Percentiles rank a stretch among this genome's conserved stretches.
phyloP scores from a whole-genome alignment of 2,888 invertebrate genomes.

The Epinotia nisella region DNA sequence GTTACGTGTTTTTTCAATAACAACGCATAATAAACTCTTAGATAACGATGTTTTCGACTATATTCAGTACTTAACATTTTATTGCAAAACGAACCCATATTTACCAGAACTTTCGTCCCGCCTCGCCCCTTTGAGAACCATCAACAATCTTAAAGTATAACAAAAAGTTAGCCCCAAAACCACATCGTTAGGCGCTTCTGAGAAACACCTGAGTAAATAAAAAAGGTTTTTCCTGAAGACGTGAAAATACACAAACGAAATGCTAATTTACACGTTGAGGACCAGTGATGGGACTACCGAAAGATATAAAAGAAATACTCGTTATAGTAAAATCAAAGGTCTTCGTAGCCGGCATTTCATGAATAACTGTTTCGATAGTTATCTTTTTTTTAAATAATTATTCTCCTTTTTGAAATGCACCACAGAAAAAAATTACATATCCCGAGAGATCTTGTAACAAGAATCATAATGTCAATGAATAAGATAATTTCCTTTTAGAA shows the following conservation, averaged over 20 bases:
- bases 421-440: too few relatives aligned
- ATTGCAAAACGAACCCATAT: constrained; percentile 20
- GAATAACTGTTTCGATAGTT: too few relatives aligned
- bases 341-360: too few relatives aligned
- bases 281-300: not conserved
- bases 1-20: too few relatives aligned
- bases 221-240: constrained; percentile 11
- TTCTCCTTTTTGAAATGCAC: too few relatives aligned
- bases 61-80: not conserved
- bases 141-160: constrained; percentile 59
- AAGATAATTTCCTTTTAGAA: too few relatives aligned
- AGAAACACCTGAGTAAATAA: constrained; percentile 39
- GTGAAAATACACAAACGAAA: not conserved
- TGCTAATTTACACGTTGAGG: constrained; percentile 2
- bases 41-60: not conserved
- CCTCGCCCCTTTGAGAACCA: constrained; percentile 51
- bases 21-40: not conserved
- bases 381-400: too few relatives aligned
- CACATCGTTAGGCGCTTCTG: constrained; percentile 63
- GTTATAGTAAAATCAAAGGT: not conserved
- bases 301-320: not conserved
- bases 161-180: constrained; percentile 56
- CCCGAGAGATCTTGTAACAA: too few relatives aligned
- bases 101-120: constrained; percentile 36
- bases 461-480: too few relatives aligned